Evolutionary conservation across 2,888 invertebrate genomes (phyloP).

Genomic region (Tortrix viridana): DNA sequence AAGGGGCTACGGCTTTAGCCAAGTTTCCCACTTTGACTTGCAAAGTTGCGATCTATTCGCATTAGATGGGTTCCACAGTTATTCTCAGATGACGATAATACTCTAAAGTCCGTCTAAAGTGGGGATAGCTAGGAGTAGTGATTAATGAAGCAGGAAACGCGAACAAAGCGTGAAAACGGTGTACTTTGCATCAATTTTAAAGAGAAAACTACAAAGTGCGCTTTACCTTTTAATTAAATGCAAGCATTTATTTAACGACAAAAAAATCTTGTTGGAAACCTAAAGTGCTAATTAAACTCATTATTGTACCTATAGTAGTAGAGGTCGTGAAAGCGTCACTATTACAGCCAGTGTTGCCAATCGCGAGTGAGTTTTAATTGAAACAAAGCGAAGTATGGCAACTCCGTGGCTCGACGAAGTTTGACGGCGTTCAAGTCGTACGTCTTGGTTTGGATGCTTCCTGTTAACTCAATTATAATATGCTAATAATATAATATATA

Average conservation of each 20-base stretch:
- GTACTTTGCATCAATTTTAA: neutral
- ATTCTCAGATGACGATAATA: conserved; percentile 39
- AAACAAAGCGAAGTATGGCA: conserved; percentile 53
- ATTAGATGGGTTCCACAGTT: conserved; percentile 34
- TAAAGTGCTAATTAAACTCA: conserved; percentile 51
- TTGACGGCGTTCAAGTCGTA: conserved; percentile 31
- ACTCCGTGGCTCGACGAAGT: conserved; percentile 25
- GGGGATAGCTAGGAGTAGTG: neutral
- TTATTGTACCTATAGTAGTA: no score
- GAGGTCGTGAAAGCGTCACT: conserved; percentile 47
- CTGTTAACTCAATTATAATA: conserved; percentile 43
- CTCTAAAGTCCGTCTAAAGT: conserved; percentile 31
- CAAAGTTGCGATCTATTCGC: conserved; percentile 46
- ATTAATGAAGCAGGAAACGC: neutral
- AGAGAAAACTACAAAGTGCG: conserved; percentile 5
- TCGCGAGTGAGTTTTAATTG: conserved; percentile 62
- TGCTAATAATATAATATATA: no score
- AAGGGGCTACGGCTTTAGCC: conserved; percentile 45
- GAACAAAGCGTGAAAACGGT: neutral
- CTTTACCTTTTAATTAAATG: conserved; percentile 23
- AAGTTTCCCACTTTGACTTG: conserved; percentile 51
- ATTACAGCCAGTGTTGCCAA: conserved; percentile 39
- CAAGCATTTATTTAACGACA: conserved; percentile 18
- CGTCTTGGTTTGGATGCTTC: conserved; percentile 37
- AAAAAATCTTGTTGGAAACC: conserved; percentile 38